These are phyloP conservation scores for Heliconius eleuchia DNA, from an alignment of 1,140 invertebrate genomes.

Conservation along the genomic window DNA sequence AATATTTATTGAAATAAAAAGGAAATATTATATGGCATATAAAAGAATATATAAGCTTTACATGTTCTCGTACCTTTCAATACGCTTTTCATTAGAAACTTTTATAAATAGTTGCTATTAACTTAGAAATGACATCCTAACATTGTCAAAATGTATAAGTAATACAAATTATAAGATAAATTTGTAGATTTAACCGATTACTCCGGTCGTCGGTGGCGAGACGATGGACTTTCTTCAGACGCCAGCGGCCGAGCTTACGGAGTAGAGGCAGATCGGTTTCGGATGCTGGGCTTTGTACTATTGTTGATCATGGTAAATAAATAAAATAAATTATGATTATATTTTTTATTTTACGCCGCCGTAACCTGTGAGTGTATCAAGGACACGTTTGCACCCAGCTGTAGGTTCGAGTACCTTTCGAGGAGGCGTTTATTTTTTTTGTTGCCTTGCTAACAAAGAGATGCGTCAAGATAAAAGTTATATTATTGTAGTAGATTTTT, in stretches of 20 bases:
- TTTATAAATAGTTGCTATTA: neutral
- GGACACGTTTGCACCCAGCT: too few species aligned
- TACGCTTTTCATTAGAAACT: too few species aligned
- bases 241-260: conserved; percentile 42
- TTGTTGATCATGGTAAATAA: conserved; percentile 58
- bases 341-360: too few species aligned
- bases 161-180: neutral
- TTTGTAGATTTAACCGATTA: conserved; percentile 63
- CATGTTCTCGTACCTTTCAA: too few species aligned
- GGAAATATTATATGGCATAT: too few species aligned
- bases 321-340: neutral
- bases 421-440: too few species aligned
- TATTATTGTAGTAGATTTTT: too few species aligned
- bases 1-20: neutral
- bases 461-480: too few species aligned
- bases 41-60: too few species aligned
- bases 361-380: too few species aligned
- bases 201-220: conserved; percentile 61
- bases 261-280: conserved; percentile 62
- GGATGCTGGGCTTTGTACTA: conserved; percentile 58
- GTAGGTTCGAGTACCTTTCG: too few species aligned
- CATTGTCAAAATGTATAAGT: neutral
- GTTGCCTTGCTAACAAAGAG: too few species aligned
- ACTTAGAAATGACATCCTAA: neutral
- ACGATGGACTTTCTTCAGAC: conserved; percentile 63